Evolutionary conservation across 2,888 invertebrate genomes (phyloP).

Genomic region (Beris morrisii): DNA sequence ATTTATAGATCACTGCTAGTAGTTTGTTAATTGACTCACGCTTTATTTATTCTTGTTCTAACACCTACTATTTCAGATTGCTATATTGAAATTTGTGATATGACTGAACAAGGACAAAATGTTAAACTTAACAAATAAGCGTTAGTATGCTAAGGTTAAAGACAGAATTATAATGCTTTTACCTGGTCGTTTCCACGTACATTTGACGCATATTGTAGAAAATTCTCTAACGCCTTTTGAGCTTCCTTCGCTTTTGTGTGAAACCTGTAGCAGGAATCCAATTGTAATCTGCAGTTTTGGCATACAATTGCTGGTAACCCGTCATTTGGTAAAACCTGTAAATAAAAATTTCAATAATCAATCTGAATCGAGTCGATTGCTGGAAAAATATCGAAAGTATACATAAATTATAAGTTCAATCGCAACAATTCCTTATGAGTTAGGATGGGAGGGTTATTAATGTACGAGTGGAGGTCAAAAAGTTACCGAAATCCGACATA

Average conservation of each 20-base stretch:
- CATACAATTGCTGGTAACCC: conserved; percentile 77
- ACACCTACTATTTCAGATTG: not conserved
- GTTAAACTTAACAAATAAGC: too few species aligned
- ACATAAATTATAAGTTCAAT: too few species aligned
- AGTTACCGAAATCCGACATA: too few species aligned
- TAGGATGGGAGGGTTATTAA: too few species aligned
- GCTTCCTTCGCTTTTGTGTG: conserved; percentile 75
- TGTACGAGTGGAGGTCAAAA: too few species aligned
- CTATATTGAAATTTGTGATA: too few species aligned
- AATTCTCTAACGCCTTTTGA: conserved; percentile 73
- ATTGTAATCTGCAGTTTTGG: conserved; percentile 72
- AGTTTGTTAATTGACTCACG: conserved; percentile 20
- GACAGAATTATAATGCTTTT: conserved; percentile 31
- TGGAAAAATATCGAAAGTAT: too few species aligned
- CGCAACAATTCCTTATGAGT: too few species aligned
- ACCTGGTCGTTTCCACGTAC: conserved; percentile 68
- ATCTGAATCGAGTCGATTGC: too few species aligned
- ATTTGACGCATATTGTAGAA: conserved; percentile 72
- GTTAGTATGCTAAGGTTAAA: too few species aligned
- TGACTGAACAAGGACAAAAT: too few species aligned
- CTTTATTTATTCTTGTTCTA: conserved; percentile 26
- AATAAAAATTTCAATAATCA: conserved; percentile 45
- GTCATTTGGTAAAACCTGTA: conserved; percentile 75
- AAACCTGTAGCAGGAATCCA: conserved; percentile 76
- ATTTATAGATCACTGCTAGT: conserved; percentile 29